Percentiles rank a stretch among this genome's conserved stretches.
These are phyloP conservation scores for Ailuropoda melanoleuca DNA, from an alignment of 2,113 vertebrate genomes.

Conservation along the genomic window DNA sequence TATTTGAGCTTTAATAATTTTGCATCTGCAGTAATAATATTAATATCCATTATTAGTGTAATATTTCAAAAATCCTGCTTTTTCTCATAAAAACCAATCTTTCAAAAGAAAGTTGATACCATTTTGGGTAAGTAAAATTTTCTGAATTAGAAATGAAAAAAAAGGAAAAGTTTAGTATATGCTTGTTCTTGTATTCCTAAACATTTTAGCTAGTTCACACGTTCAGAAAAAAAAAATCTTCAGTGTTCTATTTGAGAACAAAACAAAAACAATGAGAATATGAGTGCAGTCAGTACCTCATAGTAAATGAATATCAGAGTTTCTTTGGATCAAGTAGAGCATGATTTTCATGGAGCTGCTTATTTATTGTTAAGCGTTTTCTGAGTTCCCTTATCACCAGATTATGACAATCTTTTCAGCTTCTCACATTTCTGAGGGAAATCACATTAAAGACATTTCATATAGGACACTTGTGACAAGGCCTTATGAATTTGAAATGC, in stretches of 20 bases:
- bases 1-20: not conserved
- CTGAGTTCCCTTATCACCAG: not conserved
- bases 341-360: not conserved
- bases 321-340: not conserved
- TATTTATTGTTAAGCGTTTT: constrained; percentile 4
- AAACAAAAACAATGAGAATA: not conserved
- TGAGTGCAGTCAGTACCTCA: not conserved
- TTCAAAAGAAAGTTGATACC: not conserved
- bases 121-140: not conserved
- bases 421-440: not conserved
- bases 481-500: not conserved
- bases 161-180: not conserved
- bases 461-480: not conserved
- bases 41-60: not conserved
- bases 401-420: not conserved
- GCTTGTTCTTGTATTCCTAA: not conserved
- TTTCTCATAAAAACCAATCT: not conserved
- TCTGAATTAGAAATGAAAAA: not conserved
- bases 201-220: not conserved
- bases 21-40: not conserved
- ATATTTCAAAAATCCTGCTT: not conserved
- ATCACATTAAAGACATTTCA: constrained; percentile 8
- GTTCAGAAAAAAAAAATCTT: not conserved
- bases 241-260: not conserved
- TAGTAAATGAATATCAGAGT: not conserved